phyloP scores from a whole-genome alignment of 2,113 vertebrate genomes.

The Pachyramphus minor region DNA sequence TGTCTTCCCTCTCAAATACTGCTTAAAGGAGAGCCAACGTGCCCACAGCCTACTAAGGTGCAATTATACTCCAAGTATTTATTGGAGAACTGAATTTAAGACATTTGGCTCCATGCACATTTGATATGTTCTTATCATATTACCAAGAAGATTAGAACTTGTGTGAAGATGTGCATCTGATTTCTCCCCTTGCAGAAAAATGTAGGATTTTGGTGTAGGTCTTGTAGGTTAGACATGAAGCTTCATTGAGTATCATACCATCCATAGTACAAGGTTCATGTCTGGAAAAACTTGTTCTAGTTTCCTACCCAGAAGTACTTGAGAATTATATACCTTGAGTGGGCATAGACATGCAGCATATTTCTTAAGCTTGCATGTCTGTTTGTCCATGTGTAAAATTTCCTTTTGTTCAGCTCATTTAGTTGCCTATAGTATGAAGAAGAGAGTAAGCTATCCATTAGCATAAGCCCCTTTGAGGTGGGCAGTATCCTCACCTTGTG shows the following conservation, averaged over 20 bases:
- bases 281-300: background rate
- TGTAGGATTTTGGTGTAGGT: background rate
- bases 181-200: background rate
- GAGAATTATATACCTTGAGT: background rate
- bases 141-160: background rate
- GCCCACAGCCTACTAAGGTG: background rate
- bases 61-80: background rate
- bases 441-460: background rate
- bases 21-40: background rate
- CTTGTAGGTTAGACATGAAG: background rate
- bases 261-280: background rate
- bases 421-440: background rate
- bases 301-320: background rate
- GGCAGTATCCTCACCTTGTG: background rate
- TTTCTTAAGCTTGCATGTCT: background rate
- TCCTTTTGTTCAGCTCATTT: background rate
- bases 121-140: background rate
- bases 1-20: background rate
- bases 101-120: fast-evolving
- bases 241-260: background rate
- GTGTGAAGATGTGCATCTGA: background rate
- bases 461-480: background rate
- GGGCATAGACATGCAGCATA: background rate
- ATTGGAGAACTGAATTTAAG: background rate
- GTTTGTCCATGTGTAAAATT: background rate